Evolutionary conservation across 2,113 vertebrate species (phyloP), one percentile per base, ranked within the genome.

Genomic region (Scolopax mira): DNA sequence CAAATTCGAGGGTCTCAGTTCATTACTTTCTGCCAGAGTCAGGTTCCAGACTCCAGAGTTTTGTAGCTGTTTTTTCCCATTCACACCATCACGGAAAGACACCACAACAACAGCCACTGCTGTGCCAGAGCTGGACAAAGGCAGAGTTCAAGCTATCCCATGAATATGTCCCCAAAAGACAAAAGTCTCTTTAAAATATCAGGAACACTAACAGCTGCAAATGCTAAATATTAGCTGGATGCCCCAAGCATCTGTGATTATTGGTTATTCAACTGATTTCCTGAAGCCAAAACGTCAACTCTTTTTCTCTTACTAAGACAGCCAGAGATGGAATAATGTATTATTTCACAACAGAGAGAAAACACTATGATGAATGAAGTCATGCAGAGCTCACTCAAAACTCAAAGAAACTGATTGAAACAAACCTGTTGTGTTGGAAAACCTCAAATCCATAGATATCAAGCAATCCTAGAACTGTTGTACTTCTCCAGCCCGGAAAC

Each of bases 401-500:
- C 27, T 44, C 62, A 35, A 9, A 73, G 17, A 55, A 27, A 27
- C 2, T 3, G 24, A 88, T 0, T 27, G 23, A 52, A 51, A 78
- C 96, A 61, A 84, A 99, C 99, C 99, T 99, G 98, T 99, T 99
- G 95, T 99, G 97, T 94, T 99, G 99, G 97, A 99, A 99, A 77
- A 99, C 99, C 88, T 99, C 99, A 88, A 99, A 99, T 11, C 99
- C 99, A 30, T 99, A 99, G 94, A 99, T 99, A 82, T 99, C 99
- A 86, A 99, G 97, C 77, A 99, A 98, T 27, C 99, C 99, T 21
- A 99, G 98, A 85, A 99, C 99, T 0, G 99, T 99, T 72, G 97
- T 98, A 72, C 97, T 99, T 77, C 99, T 98, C 95, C 94, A 97
- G 60, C 98, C 98, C 18, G 98, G 98, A 97, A 98, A 97, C 46